Conservation (phyloP, 2,113 vertebrate species). For the Centropristis striata region DNA sequence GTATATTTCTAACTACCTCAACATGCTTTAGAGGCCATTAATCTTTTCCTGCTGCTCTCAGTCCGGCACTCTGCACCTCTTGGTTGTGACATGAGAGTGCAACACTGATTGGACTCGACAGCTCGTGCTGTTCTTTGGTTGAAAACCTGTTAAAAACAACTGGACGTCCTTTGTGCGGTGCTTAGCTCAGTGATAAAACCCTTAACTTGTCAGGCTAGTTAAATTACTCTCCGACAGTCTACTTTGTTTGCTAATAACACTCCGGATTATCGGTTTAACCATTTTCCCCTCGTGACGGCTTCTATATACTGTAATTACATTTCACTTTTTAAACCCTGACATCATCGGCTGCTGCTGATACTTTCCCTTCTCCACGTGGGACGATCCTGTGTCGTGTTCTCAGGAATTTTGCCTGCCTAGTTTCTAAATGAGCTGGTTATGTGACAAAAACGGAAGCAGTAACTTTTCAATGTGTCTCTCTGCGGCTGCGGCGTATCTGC, state of each 20-base stretch:
- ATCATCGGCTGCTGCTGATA: background rate
- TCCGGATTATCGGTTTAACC: constrained; percentile 54
- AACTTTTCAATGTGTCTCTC: constrained; percentile 66
- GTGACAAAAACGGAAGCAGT: constrained; percentile 74
- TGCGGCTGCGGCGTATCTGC: constrained; percentile 77
- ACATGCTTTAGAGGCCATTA: constrained; percentile 41
- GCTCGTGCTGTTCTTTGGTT: constrained; percentile 74
- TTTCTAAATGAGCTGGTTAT: constrained; percentile 42
- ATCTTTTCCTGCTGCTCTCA: constrained; percentile 60
- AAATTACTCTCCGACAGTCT: constrained; percentile 45
- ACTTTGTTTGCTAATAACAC: constrained; percentile 50
- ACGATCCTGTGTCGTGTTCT: constrained; percentile 34
- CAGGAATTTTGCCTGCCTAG: constrained; percentile 44
- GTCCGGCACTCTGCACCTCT: constrained; percentile 36
- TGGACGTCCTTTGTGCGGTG: constrained; percentile 51
- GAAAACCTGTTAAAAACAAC: constrained; percentile 65
- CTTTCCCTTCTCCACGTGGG: constrained; percentile 31
- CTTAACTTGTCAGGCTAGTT: constrained; percentile 69
- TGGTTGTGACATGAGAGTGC: constrained; percentile 54
- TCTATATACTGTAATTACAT: constrained; percentile 8
- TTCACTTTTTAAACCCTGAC: constrained; percentile 40
- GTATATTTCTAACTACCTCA: constrained; percentile 36
- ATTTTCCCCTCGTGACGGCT: constrained; percentile 20
- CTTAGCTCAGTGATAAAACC: constrained; percentile 59
- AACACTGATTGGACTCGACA: constrained; percentile 73